Base-by-base conservation (phyloP, 2,888 invertebrate species). In the Empis livida region DNA sequence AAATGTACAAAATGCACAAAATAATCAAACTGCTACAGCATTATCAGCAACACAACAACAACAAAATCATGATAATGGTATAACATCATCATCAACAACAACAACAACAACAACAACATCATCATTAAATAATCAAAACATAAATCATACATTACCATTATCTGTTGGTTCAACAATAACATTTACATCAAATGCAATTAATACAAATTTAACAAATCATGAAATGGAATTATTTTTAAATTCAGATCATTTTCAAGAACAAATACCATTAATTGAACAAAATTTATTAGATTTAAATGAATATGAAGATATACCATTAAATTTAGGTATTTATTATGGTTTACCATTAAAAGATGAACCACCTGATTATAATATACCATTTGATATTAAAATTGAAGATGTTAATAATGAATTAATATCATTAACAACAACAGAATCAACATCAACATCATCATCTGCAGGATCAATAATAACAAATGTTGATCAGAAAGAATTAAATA, bases 261-360 rank as follows among this genome's bases (percentile, higher is more conserved):
- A 61, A 39, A 62, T 62, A 20, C 74, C 77, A 0, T 73, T 78
- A 1, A 71, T 71, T 56, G 73, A 75, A 42, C 77, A 78, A 54
- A 78, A 77, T 54, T 56, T 77, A 51, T 76, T 77, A 0, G 78
- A 78, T 61, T 59, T 78, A 11, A 69, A 71, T 50, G 78, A 77
- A 52, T 78, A 74, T 52, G 72, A 66, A 72, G 73, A 39, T 68
- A 20, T 65, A 45, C 51, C 61, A 43, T 55, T 63, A 1, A 53
- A 60, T 1, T 49, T 55, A 51, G 59, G 56, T 43, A 62, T 59
- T 3, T 65, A 65, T 47, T 61, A 58, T 15, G 58, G 61, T 46
- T 53, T 67, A 42, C 65, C 67, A 8, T 53, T 71, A 55, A 57
- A 72, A 68, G 58, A 61, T 72, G 53, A 75, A 67, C 52, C 71